Evolutionary conservation across 2,888 invertebrate genomes (phyloP).

Genomic region (Drosophila diplacantha): DNA sequence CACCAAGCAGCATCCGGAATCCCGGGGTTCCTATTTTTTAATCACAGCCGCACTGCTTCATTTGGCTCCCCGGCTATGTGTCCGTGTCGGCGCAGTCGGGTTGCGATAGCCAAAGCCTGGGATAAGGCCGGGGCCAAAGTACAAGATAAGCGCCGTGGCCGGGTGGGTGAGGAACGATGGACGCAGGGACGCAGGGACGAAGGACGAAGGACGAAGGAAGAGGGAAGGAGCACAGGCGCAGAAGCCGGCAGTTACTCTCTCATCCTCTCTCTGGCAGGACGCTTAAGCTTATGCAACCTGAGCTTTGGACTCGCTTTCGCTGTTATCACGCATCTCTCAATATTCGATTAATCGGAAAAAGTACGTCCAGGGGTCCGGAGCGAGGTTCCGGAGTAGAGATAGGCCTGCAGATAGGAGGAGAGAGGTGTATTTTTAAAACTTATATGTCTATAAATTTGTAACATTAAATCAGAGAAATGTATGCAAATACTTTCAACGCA

Average conservation of each 20-base stretch:
- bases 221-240: conserved; percentile 29
- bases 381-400: neutral
- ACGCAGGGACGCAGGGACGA: neutral
- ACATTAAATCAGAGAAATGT: too few relatives aligned
- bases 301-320: neutral
- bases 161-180: neutral
- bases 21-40: neutral
- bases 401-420: neutral
- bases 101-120: conserved; percentile 52
- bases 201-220: neutral
- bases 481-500: neutral
- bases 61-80: neutral
- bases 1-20: conserved; percentile 10
- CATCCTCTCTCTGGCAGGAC: conserved; percentile 1
- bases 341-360: conserved; percentile 2
- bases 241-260: conserved; percentile 9
- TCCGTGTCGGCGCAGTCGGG: conserved; percentile 32
- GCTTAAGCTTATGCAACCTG: conserved; percentile 27
- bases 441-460: neutral
- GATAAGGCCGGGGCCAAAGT: conserved; percentile 34
- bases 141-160: conserved; percentile 25
- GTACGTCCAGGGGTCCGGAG: neutral
- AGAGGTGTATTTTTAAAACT: neutral
- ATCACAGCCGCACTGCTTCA: conserved; percentile 6
- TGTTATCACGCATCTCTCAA: neutral